Evolutionary conservation across 1,140 invertebrate genomes (phyloP).

Genomic region (Cydia amplana): DNA sequence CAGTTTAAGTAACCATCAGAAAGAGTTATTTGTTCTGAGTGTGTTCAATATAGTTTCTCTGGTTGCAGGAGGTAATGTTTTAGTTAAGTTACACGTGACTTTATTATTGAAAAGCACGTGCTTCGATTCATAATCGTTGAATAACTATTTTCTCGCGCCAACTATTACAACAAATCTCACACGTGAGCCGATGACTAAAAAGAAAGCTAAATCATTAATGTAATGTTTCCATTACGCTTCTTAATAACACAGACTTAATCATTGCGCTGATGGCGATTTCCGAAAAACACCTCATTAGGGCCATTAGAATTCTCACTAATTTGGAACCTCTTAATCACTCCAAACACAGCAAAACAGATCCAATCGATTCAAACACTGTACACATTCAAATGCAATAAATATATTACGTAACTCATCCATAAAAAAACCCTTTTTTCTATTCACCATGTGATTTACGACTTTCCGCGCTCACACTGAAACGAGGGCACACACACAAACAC

Average conservation of each 20-base stretch:
- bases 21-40: constrained; percentile 16
- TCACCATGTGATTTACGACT: constrained; percentile 52
- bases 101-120: constrained; percentile 41
- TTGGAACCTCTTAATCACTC: constrained; percentile 5
- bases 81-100: constrained; percentile 40
- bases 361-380: constrained; percentile 11
- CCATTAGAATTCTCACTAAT: constrained; percentile 4
- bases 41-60: background rate
- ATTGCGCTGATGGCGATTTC: constrained; percentile 18
- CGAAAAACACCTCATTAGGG: background rate
- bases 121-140: constrained; percentile 28
- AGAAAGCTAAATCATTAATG: constrained; percentile 24
- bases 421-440: constrained; percentile 52
- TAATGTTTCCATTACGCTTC: constrained; percentile 20
- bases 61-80: constrained; percentile 29
- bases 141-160: constrained; percentile 27
- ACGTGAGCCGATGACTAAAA: constrained; percentile 26
- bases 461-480: constrained; percentile 43
- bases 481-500: constrained; percentile 36
- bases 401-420: constrained; percentile 55
- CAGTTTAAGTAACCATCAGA: too few relatives aligned
- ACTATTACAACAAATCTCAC: constrained; percentile 34
- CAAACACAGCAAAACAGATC: constrained; percentile 34
- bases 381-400: constrained; percentile 39
- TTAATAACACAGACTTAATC: constrained; percentile 17